phyloP scores from a whole-genome alignment of 2,888 invertebrate species.

The Ormia ochracea region DNA sequence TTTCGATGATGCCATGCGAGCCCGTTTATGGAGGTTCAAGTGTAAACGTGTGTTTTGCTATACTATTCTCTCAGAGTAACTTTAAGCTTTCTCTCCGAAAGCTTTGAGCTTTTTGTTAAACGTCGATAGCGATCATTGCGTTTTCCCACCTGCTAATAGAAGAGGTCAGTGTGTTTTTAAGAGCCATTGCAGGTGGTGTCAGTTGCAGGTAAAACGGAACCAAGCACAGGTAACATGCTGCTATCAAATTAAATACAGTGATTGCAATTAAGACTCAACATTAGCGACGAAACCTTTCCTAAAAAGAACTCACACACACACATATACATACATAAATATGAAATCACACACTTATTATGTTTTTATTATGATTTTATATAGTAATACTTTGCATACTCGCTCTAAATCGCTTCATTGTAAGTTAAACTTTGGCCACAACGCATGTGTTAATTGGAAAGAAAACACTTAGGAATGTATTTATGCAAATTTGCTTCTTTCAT shows the following conservation, averaged over 20 bases:
- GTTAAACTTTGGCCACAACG: slow-evolving; percentile 26
- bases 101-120: slow-evolving; percentile 5
- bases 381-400: too few relatives aligned
- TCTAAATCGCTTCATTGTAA: not conserved
- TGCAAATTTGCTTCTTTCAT: slow-evolving; percentile 29
- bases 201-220: not conserved
- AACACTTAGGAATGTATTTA: not conserved
- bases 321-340: too few relatives aligned
- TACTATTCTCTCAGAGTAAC: not conserved
- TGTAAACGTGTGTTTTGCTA: too few relatives aligned
- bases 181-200: not conserved
- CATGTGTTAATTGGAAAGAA: not conserved
- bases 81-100: slow-evolving; percentile 24
- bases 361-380: too few relatives aligned
- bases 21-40: too few relatives aligned
- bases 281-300: slow-evolving; percentile 1
- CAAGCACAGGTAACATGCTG: not conserved
- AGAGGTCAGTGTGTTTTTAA: slow-evolving; percentile 11
- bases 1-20: too few relatives aligned
- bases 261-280: not conserved
- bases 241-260: too few relatives aligned
- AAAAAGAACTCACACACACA: too few relatives aligned
- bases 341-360: too few relatives aligned
- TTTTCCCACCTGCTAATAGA: slow-evolving; percentile 39
- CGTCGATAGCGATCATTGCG: not conserved